Base-by-base conservation (phyloP, 2,888 invertebrate species). In the Brenthis hecate region DNA sequence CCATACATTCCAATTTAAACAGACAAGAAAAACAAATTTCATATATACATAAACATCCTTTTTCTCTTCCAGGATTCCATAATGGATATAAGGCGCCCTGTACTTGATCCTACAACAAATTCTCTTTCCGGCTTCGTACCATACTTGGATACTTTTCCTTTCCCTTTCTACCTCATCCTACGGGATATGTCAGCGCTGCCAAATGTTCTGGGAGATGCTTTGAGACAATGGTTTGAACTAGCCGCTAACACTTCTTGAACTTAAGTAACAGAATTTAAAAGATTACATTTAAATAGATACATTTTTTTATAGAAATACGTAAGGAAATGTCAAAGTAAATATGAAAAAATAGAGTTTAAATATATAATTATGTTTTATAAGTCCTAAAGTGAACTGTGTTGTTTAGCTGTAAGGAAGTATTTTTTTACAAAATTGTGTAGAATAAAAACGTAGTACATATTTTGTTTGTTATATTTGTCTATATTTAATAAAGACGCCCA, bases 201-300 rank as follows among this genome's bases (percentile, higher is more conserved):
- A 0, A 94, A 95, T 50, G 97, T 99, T 1, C 93, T 99, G 43
- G 98, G 99, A 77, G 99, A 99, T 85, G 99, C 99, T 0, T 93
- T 99, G 72, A 92, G 99, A 69, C 99, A 99, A 84, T 99, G 99
- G 99, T 99, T 99, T 86, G 99, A 99, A 93, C 92, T 99, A 71
- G 97, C 99, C 14, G 96, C 96, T 19, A 95, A 94, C 84, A 93
- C 89, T 65, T 75, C 81, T 60, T 90, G 81, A 8, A 19, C 4
- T 56, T 43, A 43, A 43, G 36, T 43, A 8, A 8, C 8, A 36
- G 8, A 36, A 8, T 36, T 11, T 36, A 36, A 43, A 43, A 8
- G 8, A 36, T 4, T 36, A 36, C 8, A 36, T 36, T 36, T 36
- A 36, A 8, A 36, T 43, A 43, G 11, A 43, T 43, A 8, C 0